Percentiles rank a stretch among this genome's conserved stretches.
phyloP scores from a whole-genome alignment of 2,888 invertebrate species.

The Acrobasis suavella region DNA sequence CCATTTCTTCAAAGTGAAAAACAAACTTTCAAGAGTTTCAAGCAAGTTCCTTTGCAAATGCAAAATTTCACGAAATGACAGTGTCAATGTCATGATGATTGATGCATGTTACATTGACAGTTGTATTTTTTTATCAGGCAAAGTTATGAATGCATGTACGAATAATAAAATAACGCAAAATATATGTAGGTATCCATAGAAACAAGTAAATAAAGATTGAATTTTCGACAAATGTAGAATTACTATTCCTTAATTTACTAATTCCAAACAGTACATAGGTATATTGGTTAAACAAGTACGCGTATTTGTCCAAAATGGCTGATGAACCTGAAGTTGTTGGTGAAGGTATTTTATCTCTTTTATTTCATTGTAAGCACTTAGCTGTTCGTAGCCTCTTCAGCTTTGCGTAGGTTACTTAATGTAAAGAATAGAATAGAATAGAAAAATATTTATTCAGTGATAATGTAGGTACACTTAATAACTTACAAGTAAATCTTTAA shows the following conservation, averaged over 20 bases:
- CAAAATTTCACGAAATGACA: no score
- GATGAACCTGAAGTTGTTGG: slow-evolving; percentile 20
- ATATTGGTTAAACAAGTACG: no score
- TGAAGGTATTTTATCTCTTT: slow-evolving; percentile 13
- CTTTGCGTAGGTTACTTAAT: no score
- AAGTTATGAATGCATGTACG: background rate
- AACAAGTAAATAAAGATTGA: background rate
- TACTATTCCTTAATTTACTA: no score
- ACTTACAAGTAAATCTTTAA: no score
- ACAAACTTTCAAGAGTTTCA: background rate
- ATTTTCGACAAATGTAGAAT: background rate
- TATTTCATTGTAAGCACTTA: no score
- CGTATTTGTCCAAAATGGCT: slow-evolving; percentile 16
- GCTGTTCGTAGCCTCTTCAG: no score
- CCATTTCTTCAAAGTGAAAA: slow-evolving; percentile 39
- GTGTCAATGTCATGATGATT: no score
- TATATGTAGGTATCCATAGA: background rate
- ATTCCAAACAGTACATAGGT: no score
- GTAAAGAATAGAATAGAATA: no score
- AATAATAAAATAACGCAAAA: background rate
- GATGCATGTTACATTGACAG: background rate
- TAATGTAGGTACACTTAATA: no score
- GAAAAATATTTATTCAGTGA: no score
- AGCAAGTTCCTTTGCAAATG: background rate
- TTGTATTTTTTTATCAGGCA: background rate